Conservation (phyloP, 2,113 vertebrate genomes). For the Cairina moschata region DNA sequence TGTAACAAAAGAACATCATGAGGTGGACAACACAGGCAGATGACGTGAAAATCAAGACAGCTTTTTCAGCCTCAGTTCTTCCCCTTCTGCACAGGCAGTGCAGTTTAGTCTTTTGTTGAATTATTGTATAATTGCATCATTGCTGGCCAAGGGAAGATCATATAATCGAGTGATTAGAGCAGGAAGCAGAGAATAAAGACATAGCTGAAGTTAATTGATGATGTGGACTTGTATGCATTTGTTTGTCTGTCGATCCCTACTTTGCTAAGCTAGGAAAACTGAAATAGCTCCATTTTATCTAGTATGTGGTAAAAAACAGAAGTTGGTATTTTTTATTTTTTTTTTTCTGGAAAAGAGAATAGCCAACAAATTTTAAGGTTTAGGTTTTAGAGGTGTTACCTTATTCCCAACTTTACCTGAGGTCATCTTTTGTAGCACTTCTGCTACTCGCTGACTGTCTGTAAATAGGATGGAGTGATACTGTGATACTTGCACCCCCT, state of each 20-base stretch:
- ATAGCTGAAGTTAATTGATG: not conserved
- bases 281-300: not conserved
- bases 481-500: not conserved
- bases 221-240: not conserved
- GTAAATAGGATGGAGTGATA: not conserved
- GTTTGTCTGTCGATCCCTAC: not conserved
- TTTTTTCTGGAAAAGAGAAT: not conserved
- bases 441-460: accelerated
- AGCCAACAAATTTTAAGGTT: not conserved
- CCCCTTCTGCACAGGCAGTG: not conserved
- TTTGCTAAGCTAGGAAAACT: not conserved
- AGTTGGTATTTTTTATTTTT: not conserved
- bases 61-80: not conserved
- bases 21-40: not conserved
- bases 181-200: not conserved
- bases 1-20: not conserved
- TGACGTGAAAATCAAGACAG: not conserved
- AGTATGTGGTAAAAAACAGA: not conserved
- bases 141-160: not conserved
- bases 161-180: constrained; percentile 14
- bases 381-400: not conserved
- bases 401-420: not conserved
- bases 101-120: not conserved
- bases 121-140: constrained; percentile 27
- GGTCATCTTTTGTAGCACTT: not conserved